phyloP scores from a whole-genome alignment of 2,113 vertebrate species.

The Gavia stellata region DNA sequence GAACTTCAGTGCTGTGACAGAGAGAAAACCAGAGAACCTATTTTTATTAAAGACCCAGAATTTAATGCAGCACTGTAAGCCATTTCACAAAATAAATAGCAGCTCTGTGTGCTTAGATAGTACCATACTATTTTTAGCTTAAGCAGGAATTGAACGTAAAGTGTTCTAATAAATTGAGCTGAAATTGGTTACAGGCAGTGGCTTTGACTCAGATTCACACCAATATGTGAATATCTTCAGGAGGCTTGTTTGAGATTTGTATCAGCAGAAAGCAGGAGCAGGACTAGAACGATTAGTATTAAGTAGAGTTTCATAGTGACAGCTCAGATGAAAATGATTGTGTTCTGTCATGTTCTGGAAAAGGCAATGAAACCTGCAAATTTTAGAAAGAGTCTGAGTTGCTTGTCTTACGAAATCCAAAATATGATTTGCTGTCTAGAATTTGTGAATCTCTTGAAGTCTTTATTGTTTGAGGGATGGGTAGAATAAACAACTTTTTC shows the following conservation, averaged over 20 bases:
- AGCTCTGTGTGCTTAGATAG: conserved; percentile 26
- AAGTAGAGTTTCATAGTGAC: background rate
- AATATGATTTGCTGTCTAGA: background rate
- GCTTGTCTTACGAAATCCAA: background rate
- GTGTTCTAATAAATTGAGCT: conserved; percentile 8
- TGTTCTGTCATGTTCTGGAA: background rate
- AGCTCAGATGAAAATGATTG: background rate
- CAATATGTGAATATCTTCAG: background rate
- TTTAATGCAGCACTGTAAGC: background rate
- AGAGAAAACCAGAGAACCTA: background rate
- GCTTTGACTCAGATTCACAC: background rate
- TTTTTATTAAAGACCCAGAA: background rate
- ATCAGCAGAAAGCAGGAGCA: background rate
- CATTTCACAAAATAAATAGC: conserved; percentile 44
- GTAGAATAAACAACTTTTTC: background rate
- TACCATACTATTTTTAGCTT: conserved; percentile 24
- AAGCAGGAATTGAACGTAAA: background rate
- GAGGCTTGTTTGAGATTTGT: background rate
- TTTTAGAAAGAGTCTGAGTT: background rate
- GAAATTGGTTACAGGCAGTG: conserved; percentile 9
- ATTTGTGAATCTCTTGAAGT: background rate
- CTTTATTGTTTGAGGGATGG: background rate
- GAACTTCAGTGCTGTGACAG: background rate
- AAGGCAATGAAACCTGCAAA: background rate
- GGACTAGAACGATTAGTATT: background rate